Conservation (phyloP, 2,797 vertebrate genomes). For the Cirrhinus molitorella region DNA sequence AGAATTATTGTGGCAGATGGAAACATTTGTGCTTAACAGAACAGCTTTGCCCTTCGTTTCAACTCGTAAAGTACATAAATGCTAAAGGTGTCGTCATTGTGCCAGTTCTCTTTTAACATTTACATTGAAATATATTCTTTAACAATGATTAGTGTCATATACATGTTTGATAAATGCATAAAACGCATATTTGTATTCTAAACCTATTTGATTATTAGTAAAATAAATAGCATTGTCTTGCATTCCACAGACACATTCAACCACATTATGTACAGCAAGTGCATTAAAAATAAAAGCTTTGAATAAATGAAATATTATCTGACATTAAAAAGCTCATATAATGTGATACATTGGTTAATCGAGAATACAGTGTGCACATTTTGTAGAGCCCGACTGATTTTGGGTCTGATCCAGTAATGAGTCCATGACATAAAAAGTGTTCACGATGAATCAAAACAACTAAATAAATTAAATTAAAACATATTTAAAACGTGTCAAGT, state of each 20-base stretch:
- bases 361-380: constrained; percentile 16
- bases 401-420: not conserved
- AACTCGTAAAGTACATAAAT: constrained; percentile 34
- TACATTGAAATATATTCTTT: constrained; percentile 72
- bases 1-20: constrained; percentile 50
- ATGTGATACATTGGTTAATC: not conserved
- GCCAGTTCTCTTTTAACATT: constrained; percentile 60
- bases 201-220: constrained; percentile 58
- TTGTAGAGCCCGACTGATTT: constrained; percentile 32
- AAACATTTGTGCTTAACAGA: constrained; percentile 64
- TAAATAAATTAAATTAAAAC: not conserved
- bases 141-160: constrained; percentile 74
- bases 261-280: constrained; percentile 59
- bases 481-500: too few relatives aligned
- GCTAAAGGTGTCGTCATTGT: constrained; percentile 37
- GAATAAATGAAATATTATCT: constrained; percentile 10
- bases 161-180: constrained; percentile 69
- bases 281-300: constrained; percentile 51
- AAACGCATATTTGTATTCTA: constrained; percentile 65
- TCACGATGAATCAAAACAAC: not conserved
- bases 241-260: constrained; percentile 73
- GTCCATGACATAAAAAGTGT: not conserved
- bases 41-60: constrained; percentile 48
- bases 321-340: constrained; percentile 10
- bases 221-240: constrained; percentile 73